A percentile compares a stretch with the other conserved stretches of the same genome.
Conservation (phyloP, 2,113 vertebrate species). For the Ceratotherium simum region DNA sequence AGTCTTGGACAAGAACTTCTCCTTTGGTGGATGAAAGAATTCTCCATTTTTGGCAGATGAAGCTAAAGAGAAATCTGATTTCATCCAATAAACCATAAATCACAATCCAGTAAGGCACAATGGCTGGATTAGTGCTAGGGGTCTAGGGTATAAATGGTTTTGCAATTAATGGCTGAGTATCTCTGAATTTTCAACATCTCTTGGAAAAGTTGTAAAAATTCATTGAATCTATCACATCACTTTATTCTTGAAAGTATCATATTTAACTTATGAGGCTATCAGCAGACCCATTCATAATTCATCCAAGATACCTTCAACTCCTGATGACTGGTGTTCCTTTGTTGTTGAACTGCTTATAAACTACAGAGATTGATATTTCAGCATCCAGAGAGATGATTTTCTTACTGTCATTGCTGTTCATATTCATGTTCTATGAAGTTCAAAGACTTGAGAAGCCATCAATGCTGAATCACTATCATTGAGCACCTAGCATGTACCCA, state of each 20-base stretch:
- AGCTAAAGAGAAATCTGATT: not conserved
- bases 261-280: slow-evolving; percentile 10
- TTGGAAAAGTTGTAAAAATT: not conserved
- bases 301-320: not conserved
- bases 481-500: not conserved
- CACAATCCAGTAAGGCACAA: not conserved
- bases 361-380: not conserved
- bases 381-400: slow-evolving; percentile 6
- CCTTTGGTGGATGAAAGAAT: not conserved
- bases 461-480: not conserved
- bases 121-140: not conserved
- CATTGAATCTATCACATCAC: not conserved
- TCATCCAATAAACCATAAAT: not conserved
- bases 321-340: not conserved
- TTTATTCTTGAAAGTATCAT: not conserved
- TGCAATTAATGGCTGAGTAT: not conserved
- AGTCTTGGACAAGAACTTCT: not conserved
- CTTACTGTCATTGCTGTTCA: not conserved
- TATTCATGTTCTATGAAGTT: not conserved
- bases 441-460: not conserved
- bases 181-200: not conserved
- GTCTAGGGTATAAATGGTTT: not conserved
- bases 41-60: not conserved
- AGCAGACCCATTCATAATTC: slow-evolving; percentile 7
- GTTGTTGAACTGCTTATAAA: not conserved